Evolutionary conservation across 2,888 invertebrate species (phyloP).

Genomic region (Perizoma flavofasciatum): DNA sequence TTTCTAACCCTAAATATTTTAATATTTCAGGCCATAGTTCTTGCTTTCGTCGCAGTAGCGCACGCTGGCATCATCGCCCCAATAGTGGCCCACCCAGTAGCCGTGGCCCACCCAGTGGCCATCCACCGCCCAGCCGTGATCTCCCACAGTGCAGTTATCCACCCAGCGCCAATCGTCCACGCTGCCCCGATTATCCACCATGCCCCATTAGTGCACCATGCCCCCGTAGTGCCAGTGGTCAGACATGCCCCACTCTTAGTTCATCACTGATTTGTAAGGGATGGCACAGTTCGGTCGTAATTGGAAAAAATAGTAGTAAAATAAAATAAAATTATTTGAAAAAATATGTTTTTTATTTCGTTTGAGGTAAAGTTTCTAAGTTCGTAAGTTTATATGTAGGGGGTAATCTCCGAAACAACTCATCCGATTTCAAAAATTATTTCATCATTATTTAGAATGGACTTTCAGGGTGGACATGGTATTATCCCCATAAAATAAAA

Average conservation of each 20-base stretch:
- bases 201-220: constrained; percentile 56
- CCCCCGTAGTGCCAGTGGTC: constrained; percentile 49
- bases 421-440: too few species aligned
- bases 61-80: constrained; percentile 70
- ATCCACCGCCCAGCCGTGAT: constrained; percentile 32
- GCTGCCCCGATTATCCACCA: constrained; percentile 45
- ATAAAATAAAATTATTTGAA: constrained; percentile 18
- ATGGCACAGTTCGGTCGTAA: constrained; percentile 11
- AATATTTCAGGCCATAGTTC: constrained; percentile 64
- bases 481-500: too few species aligned
- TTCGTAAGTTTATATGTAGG: too few species aligned
- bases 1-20: too few species aligned
- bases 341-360: constrained; percentile 1
- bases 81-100: constrained; percentile 61
- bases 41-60: constrained; percentile 69
- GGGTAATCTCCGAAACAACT: too few species aligned
- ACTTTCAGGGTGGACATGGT: too few species aligned
- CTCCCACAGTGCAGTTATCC: constrained; percentile 51
- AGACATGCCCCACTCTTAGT: constrained; percentile 51
- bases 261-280: constrained; percentile 57
- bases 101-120: constrained; percentile 50
- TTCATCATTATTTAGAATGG: too few species aligned
- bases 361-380: too few species aligned
- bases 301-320: constrained; percentile 19
- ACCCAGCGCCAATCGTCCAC: constrained; percentile 57